Evolutionary conservation across 2,113 vertebrate species (phyloP), one percentile per base, ranked within the genome.

Genomic region (Centrocercus urophasianus): DNA sequence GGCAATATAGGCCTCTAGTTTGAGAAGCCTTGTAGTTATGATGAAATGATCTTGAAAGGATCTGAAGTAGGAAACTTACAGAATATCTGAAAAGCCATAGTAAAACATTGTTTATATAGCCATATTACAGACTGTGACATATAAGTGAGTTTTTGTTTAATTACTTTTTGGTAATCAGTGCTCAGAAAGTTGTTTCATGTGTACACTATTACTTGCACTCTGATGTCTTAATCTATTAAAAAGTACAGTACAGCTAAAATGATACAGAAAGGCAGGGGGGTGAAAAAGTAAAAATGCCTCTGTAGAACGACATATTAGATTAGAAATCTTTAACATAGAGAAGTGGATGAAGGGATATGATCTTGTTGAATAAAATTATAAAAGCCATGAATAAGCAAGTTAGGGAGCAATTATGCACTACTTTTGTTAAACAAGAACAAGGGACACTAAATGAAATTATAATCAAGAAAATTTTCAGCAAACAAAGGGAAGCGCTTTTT

Each of bases 401-500:
- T 52, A 70, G 59, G 79, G 78, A 94, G 32, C 67, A 93, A 93
- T 95, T 93, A 94, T 45, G 22, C 42, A 42, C 50, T 93, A 63
- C 83, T 93, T 88, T 80, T 94, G 27, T 83, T 66, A 91, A 93
- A 85, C 30, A 85, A 93, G 71, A 93, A 80, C 59, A 88, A 48
- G 47, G 65, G 36, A 25, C 24, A 50, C 28, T 77, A 90, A 95
- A 96, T 94, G 20, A 94, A 91, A 89, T 96, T 96, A 96, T 82
- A 17, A 76, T 77, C n/a, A 42, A 91, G 67, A 91, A 94, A 76
- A 83, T 70, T 95, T 84, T 88, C 64, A 85, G 6, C 85, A 93
- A 91, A 93, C 78, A 61, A 92, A 94, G 16, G 94, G 93, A 96
- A 96, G 95, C 88, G n/a, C 67, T 96, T 96, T 89, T 89, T 95